Evolutionary conservation across 2,113 vertebrate species (phyloP), one percentile per base, ranked within the genome.

Genomic region (Podarcis raffonei): DNA sequence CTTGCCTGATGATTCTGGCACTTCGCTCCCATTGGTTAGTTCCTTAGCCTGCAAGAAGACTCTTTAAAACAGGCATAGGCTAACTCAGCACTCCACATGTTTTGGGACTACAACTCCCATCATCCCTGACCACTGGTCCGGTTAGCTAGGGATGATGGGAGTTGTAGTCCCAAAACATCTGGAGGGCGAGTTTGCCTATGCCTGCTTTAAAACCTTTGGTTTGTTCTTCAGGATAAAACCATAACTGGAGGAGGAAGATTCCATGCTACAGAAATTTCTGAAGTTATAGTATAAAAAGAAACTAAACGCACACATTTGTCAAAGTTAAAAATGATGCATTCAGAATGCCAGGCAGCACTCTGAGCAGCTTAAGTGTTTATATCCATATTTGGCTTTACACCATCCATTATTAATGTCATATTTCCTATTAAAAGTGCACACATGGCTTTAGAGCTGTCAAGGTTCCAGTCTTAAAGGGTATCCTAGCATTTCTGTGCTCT

Each of bases 391-490:
- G 1, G 9, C 30, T 30, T 9, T 68, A 83, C 35, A 18, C 16
- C 48, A 90, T 5, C 66, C 22, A 53, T 30, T 32, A 68, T 32
- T n/a, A 89, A 88, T 11, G 13, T n/a, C 72, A 35, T 3, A 78
- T 9, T 81, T 11, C 37, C 37, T 80, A 87, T 23, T 86, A 85
- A 22, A 1, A 68, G 32, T 0, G 1, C 75, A 8, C 11, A 16
- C 78, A 39, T 81, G 53, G 37, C 57, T 85, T 1, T 84, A 37
- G 89, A 27, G n/a, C 39, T 82, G 92, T 87, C 79, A 84, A 3
- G 71, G 91, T 37, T 0, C 12, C 53, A 1, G 86, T 84, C 59
- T 59, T 11, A 90, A 72, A 75, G 39, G 53, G 83, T 62, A 69
- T 68, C 37, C n/a, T 0, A 66, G 8, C n/a, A 37, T 53, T 89